Conservation (phyloP, 2,888 invertebrate species). For the Cephus runcator region DNA sequence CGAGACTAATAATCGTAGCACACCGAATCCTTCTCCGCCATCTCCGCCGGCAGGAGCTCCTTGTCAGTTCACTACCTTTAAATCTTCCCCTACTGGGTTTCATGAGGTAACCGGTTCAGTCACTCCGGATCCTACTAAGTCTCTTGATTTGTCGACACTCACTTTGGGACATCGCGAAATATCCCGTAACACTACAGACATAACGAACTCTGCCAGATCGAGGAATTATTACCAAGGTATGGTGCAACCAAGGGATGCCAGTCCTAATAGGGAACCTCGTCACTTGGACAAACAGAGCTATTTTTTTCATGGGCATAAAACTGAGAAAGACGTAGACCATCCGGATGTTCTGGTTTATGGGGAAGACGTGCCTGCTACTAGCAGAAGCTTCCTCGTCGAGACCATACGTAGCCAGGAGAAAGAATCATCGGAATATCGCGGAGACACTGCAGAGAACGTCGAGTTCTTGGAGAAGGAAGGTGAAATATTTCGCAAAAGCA, state of each 20-base stretch:
- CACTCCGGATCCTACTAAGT: conserved; percentile 25
- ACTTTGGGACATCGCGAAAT: conserved; percentile 44
- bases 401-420: background rate
- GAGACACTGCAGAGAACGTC: conserved; percentile 32
- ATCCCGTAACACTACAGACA: conserved; percentile 25
- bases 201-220: background rate
- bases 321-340: conserved; percentile 53
- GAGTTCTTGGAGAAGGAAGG: conserved; percentile 52
- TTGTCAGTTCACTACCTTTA: conserved; percentile 57
- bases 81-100: conserved; percentile 34
- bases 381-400: conserved; percentile 21
- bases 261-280: conserved; percentile 37
- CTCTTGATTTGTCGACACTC: conserved; percentile 44
- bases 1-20: background rate
- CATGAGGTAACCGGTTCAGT: conserved; percentile 22
- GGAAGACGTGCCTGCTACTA: conserved; percentile 26
- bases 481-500: conserved; percentile 51
- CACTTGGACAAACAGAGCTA: conserved; percentile 54
- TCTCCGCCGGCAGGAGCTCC: conserved; percentile 25
- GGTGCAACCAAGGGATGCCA: conserved; percentile 29
- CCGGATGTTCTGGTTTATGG: conserved; percentile 36
- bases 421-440: background rate
- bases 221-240: conserved; percentile 28
- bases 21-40: background rate
- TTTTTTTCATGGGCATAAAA: conserved; percentile 61